Evolutionary conservation across 35 echinoderm and acorn worm genomes (phyloP).

Genomic region (Stichopus chloronotus): DNA sequence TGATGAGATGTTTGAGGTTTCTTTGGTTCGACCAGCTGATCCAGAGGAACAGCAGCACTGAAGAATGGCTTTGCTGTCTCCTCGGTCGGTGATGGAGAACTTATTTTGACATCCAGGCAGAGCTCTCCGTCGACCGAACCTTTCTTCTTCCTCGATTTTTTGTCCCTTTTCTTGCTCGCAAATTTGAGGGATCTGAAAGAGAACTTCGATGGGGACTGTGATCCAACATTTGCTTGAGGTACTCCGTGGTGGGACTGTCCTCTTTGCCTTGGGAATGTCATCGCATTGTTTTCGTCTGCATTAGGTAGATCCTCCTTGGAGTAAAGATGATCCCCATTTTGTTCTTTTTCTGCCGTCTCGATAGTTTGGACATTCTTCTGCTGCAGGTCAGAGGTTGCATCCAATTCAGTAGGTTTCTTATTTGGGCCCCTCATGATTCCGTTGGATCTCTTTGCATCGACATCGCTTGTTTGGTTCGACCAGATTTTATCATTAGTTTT

Average conservation of each 20-base stretch:
- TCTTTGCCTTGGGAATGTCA: slow-evolving; percentile 33
- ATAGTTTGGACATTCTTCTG: too few relatives aligned
- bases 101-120: slow-evolving; percentile 39
- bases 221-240: background rate
- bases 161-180: slow-evolving; percentile 29
- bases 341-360: too few relatives aligned
- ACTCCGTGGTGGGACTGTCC: background rate
- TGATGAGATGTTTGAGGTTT: background rate
- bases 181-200: slow-evolving; percentile 19
- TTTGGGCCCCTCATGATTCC: too few relatives aligned
- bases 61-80: background rate
- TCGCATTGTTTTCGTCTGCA: background rate
- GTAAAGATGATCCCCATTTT: background rate
- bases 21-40: background rate
- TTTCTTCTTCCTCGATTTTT: slow-evolving; percentile 21
- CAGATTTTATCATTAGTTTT: too few relatives aligned
- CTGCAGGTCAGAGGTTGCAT: too few relatives aligned
- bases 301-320: background rate
- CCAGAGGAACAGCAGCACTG: slow-evolving; percentile 27
- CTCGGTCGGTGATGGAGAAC: slow-evolving; percentile 17
- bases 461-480: too few relatives aligned
- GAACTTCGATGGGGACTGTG: background rate
- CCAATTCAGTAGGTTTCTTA: too few relatives aligned
- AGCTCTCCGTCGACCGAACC: slow-evolving; percentile 2
- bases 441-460: too few relatives aligned